Base-by-base conservation (phyloP, 2,888 invertebrate species). In the Drosophila testacea region DNA sequence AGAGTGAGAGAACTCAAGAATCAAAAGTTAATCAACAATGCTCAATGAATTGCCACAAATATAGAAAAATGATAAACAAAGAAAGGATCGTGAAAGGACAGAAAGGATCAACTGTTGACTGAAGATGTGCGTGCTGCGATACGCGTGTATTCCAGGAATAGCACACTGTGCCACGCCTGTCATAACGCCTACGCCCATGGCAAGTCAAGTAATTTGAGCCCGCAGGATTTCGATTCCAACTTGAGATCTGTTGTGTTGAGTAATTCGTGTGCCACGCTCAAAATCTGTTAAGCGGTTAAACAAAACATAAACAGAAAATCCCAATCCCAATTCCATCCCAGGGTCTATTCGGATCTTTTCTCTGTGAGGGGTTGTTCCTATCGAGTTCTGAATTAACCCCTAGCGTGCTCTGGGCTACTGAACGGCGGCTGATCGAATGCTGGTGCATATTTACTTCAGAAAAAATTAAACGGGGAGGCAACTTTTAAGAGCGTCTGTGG, bases 231-330 rank as follows among this genome's bases (percentile, higher is more conserved):
- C 9, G 38, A 39, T 39, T 4, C 32, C 42, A 56, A 69, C 69
- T 66, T 56, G 52, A 59, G 66, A 54, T 69, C 22, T 56, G 16
- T 48, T 34, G 85, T 87, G 83, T 87, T 83, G 83, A 87, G 83
- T 83, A 83, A 83, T 83, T 87, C 87, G 87, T 83, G 84, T 50
- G 79, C 59, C 69, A 76, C 77, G 74, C 74, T 73, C 69, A 67
- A 77, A 85, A 85, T 85, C 85, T 83, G 86, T 85, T 85, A 81
- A 83, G 81, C 85, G 88, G 80, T 85, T 85, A 75, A 60, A 60
- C 73, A 73, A 81, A 86, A 86, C 76, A 80, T 69, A 83, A 84
- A 81, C 67, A 56, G 52, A 48, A 48, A 64, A 50, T 62, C 67
- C 66, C 59, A 62, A 34, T 16, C 7, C 7, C 59, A 62, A 34